Conservation (phyloP, 2,113 vertebrate genomes). For the Zapus hudsonius region DNA sequence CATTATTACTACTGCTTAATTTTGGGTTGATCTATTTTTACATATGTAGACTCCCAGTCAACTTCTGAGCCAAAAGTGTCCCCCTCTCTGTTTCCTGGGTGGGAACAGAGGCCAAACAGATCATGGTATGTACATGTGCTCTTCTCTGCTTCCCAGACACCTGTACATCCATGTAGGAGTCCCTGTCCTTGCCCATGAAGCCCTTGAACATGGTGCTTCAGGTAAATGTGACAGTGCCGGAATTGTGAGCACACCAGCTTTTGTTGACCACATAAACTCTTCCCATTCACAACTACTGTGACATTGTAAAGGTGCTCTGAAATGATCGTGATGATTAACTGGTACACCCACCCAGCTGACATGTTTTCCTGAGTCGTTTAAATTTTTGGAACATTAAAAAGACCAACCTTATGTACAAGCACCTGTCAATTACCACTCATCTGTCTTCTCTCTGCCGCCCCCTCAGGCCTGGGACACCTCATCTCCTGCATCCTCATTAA, state of each 20-base stretch:
- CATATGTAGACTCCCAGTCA: neutral
- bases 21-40: neutral
- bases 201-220: neutral
- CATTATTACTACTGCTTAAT: neutral
- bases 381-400: neutral
- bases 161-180: neutral
- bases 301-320: neutral
- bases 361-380: neutral
- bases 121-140: neutral
- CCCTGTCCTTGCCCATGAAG: neutral
- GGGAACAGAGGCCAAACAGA: neutral
- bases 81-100: neutral
- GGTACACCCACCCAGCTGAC: neutral
- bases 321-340: neutral
- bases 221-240: neutral
- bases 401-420: fast-evolving
- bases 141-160: neutral
- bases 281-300: neutral
- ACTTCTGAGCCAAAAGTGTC: neutral
- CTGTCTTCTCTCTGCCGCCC: neutral
- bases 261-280: neutral
- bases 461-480: slow-evolving; percentile 95
- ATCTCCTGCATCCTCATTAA: slow-evolving; percentile 99
- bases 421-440: neutral
- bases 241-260: neutral